Evolutionary conservation across 2,797 vertebrate genomes (phyloP), one percentile per base, ranked within the genome.

Genomic region (Spondyliosoma cantharus): DNA sequence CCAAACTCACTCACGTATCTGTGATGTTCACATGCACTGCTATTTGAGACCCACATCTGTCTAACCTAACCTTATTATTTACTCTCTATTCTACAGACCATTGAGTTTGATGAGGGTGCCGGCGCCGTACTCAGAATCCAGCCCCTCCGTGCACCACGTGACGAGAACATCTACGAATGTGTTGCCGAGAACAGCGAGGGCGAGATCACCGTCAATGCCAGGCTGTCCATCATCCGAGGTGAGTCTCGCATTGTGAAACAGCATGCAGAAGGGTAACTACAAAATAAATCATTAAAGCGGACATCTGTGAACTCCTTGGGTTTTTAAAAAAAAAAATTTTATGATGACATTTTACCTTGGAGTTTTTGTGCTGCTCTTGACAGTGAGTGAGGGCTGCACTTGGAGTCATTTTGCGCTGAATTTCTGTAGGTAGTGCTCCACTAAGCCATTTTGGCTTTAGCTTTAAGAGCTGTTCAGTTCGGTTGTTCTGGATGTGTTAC

Each of bases 181-280:
- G 96, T 98, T 61, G 98, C 97, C 8, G 97, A 98, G 88, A 99
- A 97, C 93, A 94, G 90, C 0, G 96, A 95, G 0, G 97, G 96
- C 52, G 97, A 99, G 91, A 94, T 97, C 90, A 97, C 95, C 0
- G 96, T 97, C 84, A 97, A 95, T 0, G 98, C 98, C 90, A 98
- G 97, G 93, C 96, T 99, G 94, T 97, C 97, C 5, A 98, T 99
- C 90, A 97, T 99, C 89, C 93, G 98, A 97, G 98, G 98, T 99
- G 94, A 92, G 89, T 84, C 29, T 62, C 52, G 66, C 71, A 76
- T 80, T 71, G 81, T 86, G 66, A 87, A 91, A 59, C 43, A 66
- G 59, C 29, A 52, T 65, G 65, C 74, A 56, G 37, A 69, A 70
- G 58, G 69, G 53, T 46, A 80, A 72, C 75, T 73, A 24, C 71